Evolutionary conservation across 2,888 invertebrate species (phyloP), one percentile per base, ranked within the genome.

Genomic region (Calliphora vomitoria): DNA sequence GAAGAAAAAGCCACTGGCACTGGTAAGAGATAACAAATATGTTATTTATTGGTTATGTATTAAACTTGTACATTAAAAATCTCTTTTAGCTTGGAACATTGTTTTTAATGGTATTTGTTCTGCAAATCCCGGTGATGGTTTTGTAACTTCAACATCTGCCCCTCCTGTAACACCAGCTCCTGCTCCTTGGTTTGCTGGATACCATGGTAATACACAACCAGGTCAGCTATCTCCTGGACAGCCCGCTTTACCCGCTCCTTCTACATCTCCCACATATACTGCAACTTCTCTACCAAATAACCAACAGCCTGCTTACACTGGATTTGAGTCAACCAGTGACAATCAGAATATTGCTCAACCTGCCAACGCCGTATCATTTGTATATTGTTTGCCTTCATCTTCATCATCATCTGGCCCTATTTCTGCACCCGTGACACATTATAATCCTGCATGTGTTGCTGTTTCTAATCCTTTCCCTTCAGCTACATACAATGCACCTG

Each of bases 101-200:
- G 41, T 72, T 0, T 78, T 71, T 44, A 58, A 82, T 50, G 86
- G 86, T 15, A 41, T 86, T 60, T 86, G 86, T 41, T 55, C 82
- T 20, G 18, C 38, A 55, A 53, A 74, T 68, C 53, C 78, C 1
- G 44, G 18, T n/a, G 68, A 75, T 58, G 75, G 68, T 6, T 81
- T 41, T 35, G 38, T 4, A 25, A 4, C 8, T 10, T 20, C 50
- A 44, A 44, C 38, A 25, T 15, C 15, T 11, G 6, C 4, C 2
- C 10, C 35, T 11, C 8, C 35, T 5, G 44, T 8, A 38, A 47
- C 20, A 4, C 38, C n/a, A 31, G 5, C 13, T 66, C n/a, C 18
- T 11, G 38, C 55, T 18, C 71, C 71, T 31, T 47, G 20, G 20
- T 35, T 10, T 53, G n/a, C 47, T 8, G 18, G 4, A 18, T n/a